Evolutionary conservation across 2,888 invertebrate species (phyloP).

Genomic region (Miltochrista miniata): DNA sequence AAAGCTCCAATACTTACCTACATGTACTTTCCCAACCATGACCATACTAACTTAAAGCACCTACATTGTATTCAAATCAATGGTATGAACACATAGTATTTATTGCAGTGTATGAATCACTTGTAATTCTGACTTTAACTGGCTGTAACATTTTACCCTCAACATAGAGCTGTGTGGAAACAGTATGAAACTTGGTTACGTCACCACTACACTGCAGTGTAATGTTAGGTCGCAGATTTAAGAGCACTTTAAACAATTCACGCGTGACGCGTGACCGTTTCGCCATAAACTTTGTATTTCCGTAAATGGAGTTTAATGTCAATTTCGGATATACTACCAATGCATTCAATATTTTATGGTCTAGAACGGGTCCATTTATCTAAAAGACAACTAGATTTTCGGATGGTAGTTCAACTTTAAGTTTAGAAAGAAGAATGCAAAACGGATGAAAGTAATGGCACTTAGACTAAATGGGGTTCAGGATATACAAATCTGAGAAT

Average conservation of each 20-base stretch:
- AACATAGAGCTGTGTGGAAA: slow-evolving; percentile 39
- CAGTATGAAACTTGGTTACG: slow-evolving; percentile 48
- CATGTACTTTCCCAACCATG: slow-evolving; percentile 9
- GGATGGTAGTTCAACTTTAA: too few species aligned
- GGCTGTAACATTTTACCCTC: slow-evolving; percentile 49
- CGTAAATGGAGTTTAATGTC: slow-evolving; percentile 14
- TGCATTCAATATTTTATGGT: slow-evolving; percentile 20
- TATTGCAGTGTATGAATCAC: slow-evolving; percentile 25
- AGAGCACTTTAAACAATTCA: slow-evolving; percentile 48
- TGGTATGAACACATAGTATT: not conserved
- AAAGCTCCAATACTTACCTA: slow-evolving; percentile 29
- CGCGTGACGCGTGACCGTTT: slow-evolving; percentile 47
- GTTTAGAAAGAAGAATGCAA: too few species aligned
- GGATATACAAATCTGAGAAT: too few species aligned
- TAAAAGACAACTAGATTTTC: too few species aligned
- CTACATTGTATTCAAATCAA: not conserved
- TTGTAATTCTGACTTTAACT: slow-evolving; percentile 32
- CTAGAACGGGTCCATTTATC: slow-evolving; percentile 16
- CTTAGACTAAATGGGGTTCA: too few species aligned
- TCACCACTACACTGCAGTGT: slow-evolving; percentile 40
- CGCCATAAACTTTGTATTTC: slow-evolving; percentile 40
- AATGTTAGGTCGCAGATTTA: slow-evolving; percentile 44
- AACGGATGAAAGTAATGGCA: too few species aligned
- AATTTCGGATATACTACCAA: slow-evolving; percentile 29
- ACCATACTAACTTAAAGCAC: too few species aligned